Evolutionary conservation across 1,140 invertebrate genomes (phyloP).

Genomic region (Drosophila tsacasi): DNA sequence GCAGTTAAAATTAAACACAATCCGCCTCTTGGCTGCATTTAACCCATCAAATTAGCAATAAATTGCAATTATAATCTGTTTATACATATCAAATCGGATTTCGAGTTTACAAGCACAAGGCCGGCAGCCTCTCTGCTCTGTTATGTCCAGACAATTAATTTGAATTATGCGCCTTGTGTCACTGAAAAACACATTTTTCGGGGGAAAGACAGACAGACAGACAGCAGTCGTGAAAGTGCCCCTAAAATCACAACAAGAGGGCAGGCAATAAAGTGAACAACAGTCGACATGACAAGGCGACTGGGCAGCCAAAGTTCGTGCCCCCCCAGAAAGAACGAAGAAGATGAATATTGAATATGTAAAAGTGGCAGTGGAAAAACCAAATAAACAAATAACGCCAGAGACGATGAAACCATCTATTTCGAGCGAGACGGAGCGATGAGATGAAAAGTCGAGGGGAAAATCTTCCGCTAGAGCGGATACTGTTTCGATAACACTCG

Average conservation of each 20-base stretch:
- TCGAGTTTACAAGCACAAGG: conserved; percentile 46
- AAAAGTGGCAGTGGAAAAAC: conserved; percentile 7
- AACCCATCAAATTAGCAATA: conserved; percentile 22
- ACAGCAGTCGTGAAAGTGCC: conserved; percentile 45
- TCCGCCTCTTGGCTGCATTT: not conserved
- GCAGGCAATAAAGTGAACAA: conserved; percentile 24
- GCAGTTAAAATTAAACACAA: not conserved
- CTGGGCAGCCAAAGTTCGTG: conserved; percentile 35
- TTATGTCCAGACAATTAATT: conserved; percentile 65
- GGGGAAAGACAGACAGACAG: conserved; percentile 17
- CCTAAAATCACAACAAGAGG: conserved; percentile 37
- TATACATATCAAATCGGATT: conserved; percentile 23
- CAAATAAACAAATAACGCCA: conserved; percentile 37
- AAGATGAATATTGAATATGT: conserved; percentile 36
- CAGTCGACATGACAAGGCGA: conserved; percentile 7
- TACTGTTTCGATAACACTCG: conserved; percentile 72
- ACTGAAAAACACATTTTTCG: conserved; percentile 57
- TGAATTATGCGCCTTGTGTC: conserved; percentile 61
- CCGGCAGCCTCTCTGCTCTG: conserved; percentile 22
- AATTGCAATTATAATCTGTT: conserved; percentile 35
- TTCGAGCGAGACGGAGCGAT: conserved; percentile 14
- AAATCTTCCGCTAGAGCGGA: conserved; percentile 66
- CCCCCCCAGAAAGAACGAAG: not conserved
- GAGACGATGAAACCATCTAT: conserved; percentile 29
- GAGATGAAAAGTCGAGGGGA: conserved; percentile 9